Conservation (phyloP, 2,888 invertebrate genomes). For the Leucoma salicis region DNA sequence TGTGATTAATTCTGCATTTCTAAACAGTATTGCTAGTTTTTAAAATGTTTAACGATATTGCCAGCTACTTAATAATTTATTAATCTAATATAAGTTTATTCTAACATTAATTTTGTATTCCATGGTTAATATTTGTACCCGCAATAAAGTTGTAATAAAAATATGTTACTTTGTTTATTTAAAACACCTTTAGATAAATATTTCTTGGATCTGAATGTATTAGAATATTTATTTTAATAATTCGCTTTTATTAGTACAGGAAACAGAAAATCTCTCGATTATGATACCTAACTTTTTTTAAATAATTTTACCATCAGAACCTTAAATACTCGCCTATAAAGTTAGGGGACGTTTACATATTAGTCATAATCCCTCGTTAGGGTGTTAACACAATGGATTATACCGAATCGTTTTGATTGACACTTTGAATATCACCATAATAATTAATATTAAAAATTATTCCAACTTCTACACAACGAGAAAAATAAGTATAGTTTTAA, state of each 20-base stretch:
- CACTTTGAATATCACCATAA: conserved; percentile 71
- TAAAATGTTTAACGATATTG: conserved; percentile 47
- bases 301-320: conserved; percentile 6
- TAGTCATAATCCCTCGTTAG: conserved; percentile 53
- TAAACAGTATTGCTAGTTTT: conserved; percentile 57
- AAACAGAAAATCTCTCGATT: not conserved
- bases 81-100: conserved; percentile 37
- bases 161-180: conserved; percentile 64
- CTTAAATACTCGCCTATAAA: conserved; percentile 41
- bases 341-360: conserved; percentile 47
- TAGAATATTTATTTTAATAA: conserved; percentile 5
- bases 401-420: conserved; percentile 69
- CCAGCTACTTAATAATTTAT: conserved; percentile 53
- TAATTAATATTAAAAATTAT: conserved; percentile 29
- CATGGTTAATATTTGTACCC: conserved; percentile 57
- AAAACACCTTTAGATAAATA: conserved; percentile 41
- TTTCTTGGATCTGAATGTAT: conserved; percentile 25
- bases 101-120: conserved; percentile 47
- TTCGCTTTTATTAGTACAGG: not conserved
- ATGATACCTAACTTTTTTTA: not conserved
- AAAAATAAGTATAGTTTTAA: not conserved
- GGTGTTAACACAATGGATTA: conserved; percentile 59
- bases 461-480: conserved; percentile 20
- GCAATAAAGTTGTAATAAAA: conserved; percentile 52
- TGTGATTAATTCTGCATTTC: conserved; percentile 55